phyloP scores from a whole-genome alignment of 30 jellyfish, hydroid and myxozoan genomes.

The Sanderia malayensis region DNA sequence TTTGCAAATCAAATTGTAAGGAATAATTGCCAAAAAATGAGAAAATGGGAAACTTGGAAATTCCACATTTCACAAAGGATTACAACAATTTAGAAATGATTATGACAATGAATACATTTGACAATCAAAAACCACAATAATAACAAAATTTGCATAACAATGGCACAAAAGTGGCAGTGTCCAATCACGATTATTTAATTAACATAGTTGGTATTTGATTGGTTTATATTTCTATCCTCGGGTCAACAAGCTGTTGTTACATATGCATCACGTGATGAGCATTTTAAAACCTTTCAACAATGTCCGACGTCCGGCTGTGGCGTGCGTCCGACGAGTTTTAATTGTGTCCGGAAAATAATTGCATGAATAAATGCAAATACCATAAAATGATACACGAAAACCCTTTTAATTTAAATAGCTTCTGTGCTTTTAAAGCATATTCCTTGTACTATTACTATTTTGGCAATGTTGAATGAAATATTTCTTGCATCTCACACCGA shows the following conservation, averaged over 20 bases:
- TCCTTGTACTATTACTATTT: too few relatives aligned
- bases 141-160: constrained; percentile 57
- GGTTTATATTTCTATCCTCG: constrained; percentile 53
- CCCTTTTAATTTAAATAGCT: too few relatives aligned
- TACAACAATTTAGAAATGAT: constrained; percentile 59
- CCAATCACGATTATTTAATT: constrained; percentile 3
- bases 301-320: constrained; percentile 61
- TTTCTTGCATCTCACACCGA: background rate
- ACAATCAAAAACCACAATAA: constrained; percentile 67
- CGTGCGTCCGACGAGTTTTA: constrained; percentile 32
- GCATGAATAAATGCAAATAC: too few relatives aligned
- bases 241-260: constrained; percentile 74
- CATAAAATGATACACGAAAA: too few relatives aligned
- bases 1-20: too few relatives aligned
- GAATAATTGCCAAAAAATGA: too few relatives aligned
- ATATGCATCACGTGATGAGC: constrained; percentile 59
- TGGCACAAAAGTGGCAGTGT: constrained; percentile 17
- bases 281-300: constrained; percentile 57
- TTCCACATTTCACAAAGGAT: too few relatives aligned
- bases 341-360: constrained; percentile 16
- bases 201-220: constrained; percentile 24
- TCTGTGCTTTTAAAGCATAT: too few relatives aligned
- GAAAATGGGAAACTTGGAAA: too few relatives aligned
- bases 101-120: constrained; percentile 44
- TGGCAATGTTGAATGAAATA: too few relatives aligned